These are phyloP conservation scores for Chelon labrosus DNA, from an alignment of 2,797 vertebrate genomes.

Conservation along the genomic window DNA sequence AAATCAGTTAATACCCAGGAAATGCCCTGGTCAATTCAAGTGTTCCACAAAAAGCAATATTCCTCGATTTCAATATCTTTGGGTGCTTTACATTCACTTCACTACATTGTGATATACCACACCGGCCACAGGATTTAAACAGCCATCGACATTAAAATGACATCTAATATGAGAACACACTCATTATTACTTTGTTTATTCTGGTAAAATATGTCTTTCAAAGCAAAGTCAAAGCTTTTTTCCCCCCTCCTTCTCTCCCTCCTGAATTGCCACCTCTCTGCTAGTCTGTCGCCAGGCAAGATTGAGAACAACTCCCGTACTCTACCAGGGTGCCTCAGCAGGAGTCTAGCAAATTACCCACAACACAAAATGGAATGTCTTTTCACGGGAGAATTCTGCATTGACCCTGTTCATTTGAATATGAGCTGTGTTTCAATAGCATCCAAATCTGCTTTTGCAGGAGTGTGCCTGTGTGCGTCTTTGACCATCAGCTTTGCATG, in stretches of 20 bases:
- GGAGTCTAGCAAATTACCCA: conserved; percentile 62
- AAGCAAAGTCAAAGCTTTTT: conserved; percentile 21
- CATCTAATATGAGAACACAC: conserved; percentile 20
- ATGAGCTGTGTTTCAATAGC: conserved; percentile 50
- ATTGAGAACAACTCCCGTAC: conserved; percentile 50
- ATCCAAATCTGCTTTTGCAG: conserved; percentile 51
- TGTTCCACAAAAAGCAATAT: conserved; percentile 27
- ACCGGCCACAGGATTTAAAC: conserved; percentile 10
- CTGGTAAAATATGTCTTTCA: conserved; percentile 46
- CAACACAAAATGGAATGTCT: conserved; percentile 57
- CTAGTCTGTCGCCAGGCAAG: conserved; percentile 45
- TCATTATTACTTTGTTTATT: conserved; percentile 55
- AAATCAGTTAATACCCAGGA: conserved; percentile 55
- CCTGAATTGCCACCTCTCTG: conserved; percentile 41
- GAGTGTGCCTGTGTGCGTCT: conserved; percentile 55
- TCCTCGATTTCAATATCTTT: conserved; percentile 18
- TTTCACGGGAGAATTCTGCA: conserved; percentile 57
- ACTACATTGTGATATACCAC: conserved; percentile 10
- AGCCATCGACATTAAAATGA: conserved; percentile 22
- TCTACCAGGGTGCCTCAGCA: conserved; percentile 54
- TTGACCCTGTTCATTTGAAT: conserved; percentile 68
- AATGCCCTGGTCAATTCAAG: conserved; percentile 35
- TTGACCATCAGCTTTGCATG: conserved; percentile 78
- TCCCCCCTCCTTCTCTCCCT: not conserved
- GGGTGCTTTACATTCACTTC: conserved; percentile 10